phyloP scores from a whole-genome alignment of 1,140 invertebrate species.

The Cylas formicarius region DNA sequence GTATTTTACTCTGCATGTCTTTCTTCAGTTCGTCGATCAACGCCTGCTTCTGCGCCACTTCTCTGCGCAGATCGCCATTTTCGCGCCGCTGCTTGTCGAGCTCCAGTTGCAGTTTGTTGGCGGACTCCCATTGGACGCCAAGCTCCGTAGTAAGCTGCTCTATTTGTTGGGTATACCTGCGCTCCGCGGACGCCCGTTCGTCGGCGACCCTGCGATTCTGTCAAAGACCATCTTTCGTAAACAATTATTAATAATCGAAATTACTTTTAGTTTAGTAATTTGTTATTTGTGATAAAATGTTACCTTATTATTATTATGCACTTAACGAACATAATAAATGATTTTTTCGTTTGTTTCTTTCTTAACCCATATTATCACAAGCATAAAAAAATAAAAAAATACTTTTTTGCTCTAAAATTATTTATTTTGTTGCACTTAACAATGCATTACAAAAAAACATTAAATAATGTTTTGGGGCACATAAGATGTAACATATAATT shows the following conservation, averaged over 20 bases:
- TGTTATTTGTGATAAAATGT: too few relatives aligned
- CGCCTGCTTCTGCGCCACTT: slow-evolving; percentile 61
- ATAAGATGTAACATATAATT: too few relatives aligned
- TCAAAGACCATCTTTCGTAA: slow-evolving; percentile 1
- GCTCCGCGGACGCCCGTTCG: slow-evolving; percentile 63
- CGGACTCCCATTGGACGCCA: slow-evolving; percentile 71
- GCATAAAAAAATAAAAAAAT: too few relatives aligned
- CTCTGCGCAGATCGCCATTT: slow-evolving; percentile 64
- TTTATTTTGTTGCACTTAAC: too few relatives aligned
- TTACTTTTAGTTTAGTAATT: too few relatives aligned
- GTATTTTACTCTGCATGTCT: slow-evolving; percentile 66
- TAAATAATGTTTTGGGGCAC: too few relatives aligned
- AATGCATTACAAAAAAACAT: slow-evolving; percentile 4
- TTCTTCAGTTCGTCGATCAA: slow-evolving; percentile 70
- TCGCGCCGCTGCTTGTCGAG: slow-evolving; percentile 67
- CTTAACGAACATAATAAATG: too few relatives aligned
- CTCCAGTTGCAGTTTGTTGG: slow-evolving; percentile 66
- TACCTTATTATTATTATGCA: too few relatives aligned
- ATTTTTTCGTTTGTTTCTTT: too few relatives aligned
- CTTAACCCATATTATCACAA: too few relatives aligned
- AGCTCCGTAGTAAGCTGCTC: slow-evolving; percentile 70
- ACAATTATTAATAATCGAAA: not conserved
- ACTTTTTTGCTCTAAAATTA: too few relatives aligned
- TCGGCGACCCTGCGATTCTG: slow-evolving; percentile 52
- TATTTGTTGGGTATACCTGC: slow-evolving; percentile 63